Percentiles rank a stretch among this genome's conserved stretches.
These are phyloP conservation scores for Ailurus styani DNA, from an alignment of 2,113 vertebrate species.

Conservation along the genomic window DNA sequence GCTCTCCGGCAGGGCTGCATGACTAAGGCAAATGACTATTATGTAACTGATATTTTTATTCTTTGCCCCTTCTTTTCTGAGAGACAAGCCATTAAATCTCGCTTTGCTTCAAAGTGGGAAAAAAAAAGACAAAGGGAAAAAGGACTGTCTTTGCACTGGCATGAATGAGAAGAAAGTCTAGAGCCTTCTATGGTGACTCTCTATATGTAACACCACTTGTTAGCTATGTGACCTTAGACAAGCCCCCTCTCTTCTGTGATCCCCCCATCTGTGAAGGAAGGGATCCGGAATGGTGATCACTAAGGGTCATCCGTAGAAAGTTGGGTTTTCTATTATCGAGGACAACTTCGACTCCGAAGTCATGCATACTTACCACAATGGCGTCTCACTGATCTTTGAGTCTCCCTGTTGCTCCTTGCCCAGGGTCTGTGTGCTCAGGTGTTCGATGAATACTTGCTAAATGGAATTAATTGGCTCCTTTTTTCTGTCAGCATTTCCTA, in stretches of 20 bases:
- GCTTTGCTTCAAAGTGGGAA: neutral
- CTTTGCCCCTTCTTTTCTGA: slow-evolving; percentile 24
- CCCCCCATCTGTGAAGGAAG: neutral
- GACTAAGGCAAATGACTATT: slow-evolving; percentile 71
- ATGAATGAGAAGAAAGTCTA: neutral
- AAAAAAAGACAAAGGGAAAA: neutral
- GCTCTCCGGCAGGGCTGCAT: slow-evolving; percentile 47
- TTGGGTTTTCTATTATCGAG: neutral
- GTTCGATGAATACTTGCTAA: neutral
- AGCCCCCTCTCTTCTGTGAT: neutral
- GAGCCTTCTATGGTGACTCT: neutral
- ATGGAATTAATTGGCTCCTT: neutral
- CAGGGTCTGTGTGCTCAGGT: neutral
- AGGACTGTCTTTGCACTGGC: neutral
- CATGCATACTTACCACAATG: neutral
- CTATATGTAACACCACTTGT: neutral
- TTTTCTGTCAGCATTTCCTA: neutral
- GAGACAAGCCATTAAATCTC: neutral
- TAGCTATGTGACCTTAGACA: neutral
- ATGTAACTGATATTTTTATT: slow-evolving; percentile 70
- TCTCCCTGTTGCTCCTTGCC: neutral
- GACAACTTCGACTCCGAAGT: neutral
- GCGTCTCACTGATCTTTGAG: neutral
- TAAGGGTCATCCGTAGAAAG: neutral
- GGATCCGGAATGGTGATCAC: neutral